Evolutionary conservation across 2,797 vertebrate species (phyloP).

Genomic region (Oreortyx pictus): DNA sequence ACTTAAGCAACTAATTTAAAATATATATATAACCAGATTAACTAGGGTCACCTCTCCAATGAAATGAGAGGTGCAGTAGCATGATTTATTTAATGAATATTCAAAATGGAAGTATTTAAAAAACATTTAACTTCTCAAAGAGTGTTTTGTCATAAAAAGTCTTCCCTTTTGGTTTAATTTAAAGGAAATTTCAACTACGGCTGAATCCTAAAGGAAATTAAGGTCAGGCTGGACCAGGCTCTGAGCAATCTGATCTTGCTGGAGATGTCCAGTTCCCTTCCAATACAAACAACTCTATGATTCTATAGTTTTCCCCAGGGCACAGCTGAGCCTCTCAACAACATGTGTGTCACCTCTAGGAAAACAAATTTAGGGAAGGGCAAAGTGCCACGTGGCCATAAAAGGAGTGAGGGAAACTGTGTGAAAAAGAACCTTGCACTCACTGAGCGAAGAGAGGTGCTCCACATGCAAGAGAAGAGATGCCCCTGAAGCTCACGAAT

Average conservation of each 20-base stretch:
- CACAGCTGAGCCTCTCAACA: not conserved
- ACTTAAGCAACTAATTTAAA: slow-evolving; percentile 30
- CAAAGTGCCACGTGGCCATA: accelerated
- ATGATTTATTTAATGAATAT: not conserved
- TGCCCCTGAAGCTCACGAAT: not conserved
- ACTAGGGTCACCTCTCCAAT: not conserved
- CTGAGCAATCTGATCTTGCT: too few species aligned
- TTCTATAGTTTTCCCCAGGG: not conserved
- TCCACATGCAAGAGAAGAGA: not conserved
- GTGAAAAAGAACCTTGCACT: not conserved
- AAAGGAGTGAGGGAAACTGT: not conserved
- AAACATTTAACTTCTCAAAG: not conserved
- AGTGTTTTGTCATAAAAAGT: not conserved
- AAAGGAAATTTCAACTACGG: not conserved
- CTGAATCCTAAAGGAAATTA: not conserved
- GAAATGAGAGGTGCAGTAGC: not conserved
- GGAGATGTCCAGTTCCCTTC: not conserved
- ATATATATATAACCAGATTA: not conserved
- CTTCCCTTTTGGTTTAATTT: not conserved
- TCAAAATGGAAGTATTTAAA: not conserved
- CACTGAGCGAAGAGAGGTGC: not conserved
- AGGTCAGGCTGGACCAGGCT: not conserved
- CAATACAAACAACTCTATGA: not conserved
- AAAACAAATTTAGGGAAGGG: not conserved
- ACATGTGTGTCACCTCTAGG: not conserved